A percentile compares a stretch with the other conserved stretches of the same genome.
phyloP scores from a whole-genome alignment of 1,140 invertebrate genomes.

The Drosophila jambulina region DNA sequence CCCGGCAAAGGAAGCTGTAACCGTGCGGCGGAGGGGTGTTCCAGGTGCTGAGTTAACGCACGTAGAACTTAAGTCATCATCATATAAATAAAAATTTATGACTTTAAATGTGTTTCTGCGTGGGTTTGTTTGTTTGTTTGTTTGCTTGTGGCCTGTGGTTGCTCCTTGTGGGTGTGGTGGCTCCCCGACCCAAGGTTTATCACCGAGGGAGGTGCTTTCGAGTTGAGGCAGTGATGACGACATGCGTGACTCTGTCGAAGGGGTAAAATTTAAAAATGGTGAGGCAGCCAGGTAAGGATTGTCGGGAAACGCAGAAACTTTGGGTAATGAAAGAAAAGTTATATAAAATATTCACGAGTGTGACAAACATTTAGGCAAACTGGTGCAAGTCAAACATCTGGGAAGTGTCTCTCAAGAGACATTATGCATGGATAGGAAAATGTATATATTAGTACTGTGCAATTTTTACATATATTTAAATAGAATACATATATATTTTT shows the following conservation, averaged over 20 bases:
- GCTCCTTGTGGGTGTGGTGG: slow-evolving; percentile 27
- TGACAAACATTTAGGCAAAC: slow-evolving; percentile 3
- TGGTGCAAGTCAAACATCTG: neutral
- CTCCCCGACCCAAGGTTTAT: slow-evolving; percentile 52
- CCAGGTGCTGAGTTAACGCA: slow-evolving; percentile 63
- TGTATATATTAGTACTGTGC: too few relatives aligned
- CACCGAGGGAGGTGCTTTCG: slow-evolving; percentile 7
- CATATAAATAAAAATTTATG: slow-evolving; percentile 83
- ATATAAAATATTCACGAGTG: slow-evolving; percentile 12
- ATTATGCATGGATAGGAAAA: too few relatives aligned
- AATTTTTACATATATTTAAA: neutral
- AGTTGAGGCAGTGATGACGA: slow-evolving; percentile 21
- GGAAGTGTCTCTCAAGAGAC: neutral
- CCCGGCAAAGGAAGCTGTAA: slow-evolving; percentile 57
- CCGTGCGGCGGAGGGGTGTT: slow-evolving; percentile 29
- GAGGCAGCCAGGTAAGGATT: neutral
- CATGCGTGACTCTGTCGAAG: slow-evolving; percentile 51
- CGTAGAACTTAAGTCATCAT: slow-evolving; percentile 83
- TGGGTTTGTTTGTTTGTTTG: slow-evolving; percentile 31
- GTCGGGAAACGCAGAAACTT: neutral
- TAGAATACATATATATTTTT: neutral
- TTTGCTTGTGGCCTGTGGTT: slow-evolving; percentile 27
- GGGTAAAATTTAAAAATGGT: slow-evolving; percentile 13
- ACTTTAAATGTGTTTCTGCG: slow-evolving; percentile 63
- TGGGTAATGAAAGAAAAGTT: slow-evolving; percentile 1